Evolutionary conservation across 2,888 invertebrate species (phyloP).

Genomic region (Lepas anatifera): DNA sequence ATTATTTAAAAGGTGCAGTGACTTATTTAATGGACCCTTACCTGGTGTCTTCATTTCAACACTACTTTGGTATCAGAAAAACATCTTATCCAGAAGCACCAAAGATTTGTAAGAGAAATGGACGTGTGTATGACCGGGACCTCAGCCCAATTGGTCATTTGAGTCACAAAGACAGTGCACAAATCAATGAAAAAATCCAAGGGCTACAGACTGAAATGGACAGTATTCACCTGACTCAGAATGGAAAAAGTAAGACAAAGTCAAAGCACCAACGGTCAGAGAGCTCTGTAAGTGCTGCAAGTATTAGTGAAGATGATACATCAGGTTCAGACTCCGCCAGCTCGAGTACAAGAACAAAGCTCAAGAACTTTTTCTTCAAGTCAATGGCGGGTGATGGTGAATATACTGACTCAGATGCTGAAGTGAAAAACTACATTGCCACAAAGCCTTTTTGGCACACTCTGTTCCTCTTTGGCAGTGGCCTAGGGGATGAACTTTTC

Average conservation of each 20-base stretch:
- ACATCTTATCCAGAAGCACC: neutral
- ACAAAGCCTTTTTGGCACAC: conserved; percentile 56
- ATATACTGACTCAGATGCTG: neutral
- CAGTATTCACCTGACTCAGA: neutral
- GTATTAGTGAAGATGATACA: conserved; percentile 2
- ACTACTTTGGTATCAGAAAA: neutral
- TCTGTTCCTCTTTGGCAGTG: conserved; percentile 69
- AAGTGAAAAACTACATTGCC: neutral
- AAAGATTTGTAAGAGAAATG: neutral
- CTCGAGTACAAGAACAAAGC: neutral
- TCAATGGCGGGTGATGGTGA: neutral
- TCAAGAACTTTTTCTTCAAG: neutral
- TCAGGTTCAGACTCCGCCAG: neutral
- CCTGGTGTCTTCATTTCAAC: neutral
- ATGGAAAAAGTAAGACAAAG: too few relatives aligned
- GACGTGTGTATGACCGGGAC: neutral
- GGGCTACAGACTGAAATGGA: neutral
- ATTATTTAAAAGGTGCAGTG: neutral
- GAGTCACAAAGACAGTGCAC: neutral
- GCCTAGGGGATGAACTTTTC: conserved; percentile 79
- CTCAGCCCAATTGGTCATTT: neutral
- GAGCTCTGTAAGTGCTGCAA: neutral
- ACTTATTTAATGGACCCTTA: neutral
- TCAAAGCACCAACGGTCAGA: neutral
- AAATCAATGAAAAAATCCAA: neutral